Conservation (phyloP, 2,888 invertebrate species). For the Leptopterna dolabrata region DNA sequence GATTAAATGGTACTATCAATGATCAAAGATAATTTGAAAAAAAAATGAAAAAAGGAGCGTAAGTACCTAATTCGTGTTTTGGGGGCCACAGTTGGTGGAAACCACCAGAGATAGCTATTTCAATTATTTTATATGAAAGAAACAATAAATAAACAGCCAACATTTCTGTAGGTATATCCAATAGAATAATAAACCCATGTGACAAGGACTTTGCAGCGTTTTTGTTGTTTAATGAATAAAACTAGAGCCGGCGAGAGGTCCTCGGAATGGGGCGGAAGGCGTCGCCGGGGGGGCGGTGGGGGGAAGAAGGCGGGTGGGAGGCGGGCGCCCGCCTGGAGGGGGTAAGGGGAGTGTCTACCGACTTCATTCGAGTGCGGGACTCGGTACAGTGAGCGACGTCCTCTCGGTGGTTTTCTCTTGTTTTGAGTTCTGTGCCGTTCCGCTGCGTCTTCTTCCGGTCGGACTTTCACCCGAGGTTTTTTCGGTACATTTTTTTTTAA, state of each 20-base stretch:
- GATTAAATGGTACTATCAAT: too few species aligned
- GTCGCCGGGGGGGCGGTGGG: slow-evolving; percentile 54
- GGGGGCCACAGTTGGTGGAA: too few species aligned
- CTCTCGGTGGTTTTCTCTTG: not conserved
- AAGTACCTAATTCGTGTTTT: too few species aligned
- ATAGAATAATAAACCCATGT: too few species aligned
- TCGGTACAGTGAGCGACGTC: slow-evolving; percentile 55
- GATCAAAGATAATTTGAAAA: too few species aligned
- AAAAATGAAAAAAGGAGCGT: too few species aligned
- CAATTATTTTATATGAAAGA: too few species aligned
- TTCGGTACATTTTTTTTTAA: not conserved
- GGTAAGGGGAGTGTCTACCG: slow-evolving; percentile 57
- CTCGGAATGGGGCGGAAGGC: slow-evolving; percentile 42
- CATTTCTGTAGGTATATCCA: too few species aligned
- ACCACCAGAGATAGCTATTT: too few species aligned
- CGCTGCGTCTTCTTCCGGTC: not conserved
- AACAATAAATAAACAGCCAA: too few species aligned
- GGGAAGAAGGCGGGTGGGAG: slow-evolving; percentile 55
- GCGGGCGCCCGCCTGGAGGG: slow-evolving; percentile 56
- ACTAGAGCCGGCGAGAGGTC: slow-evolving; percentile 59
- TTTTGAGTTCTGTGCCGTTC: not conserved
- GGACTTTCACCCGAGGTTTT: not conserved
- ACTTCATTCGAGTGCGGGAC: slow-evolving; percentile 59
- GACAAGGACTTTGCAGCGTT: too few species aligned
- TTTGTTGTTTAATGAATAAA: too few species aligned